Evolutionary conservation across 2,888 invertebrate genomes (phyloP), one percentile per base, ranked within the genome.

Genomic region (Eutolmus rufibarbis): DNA sequence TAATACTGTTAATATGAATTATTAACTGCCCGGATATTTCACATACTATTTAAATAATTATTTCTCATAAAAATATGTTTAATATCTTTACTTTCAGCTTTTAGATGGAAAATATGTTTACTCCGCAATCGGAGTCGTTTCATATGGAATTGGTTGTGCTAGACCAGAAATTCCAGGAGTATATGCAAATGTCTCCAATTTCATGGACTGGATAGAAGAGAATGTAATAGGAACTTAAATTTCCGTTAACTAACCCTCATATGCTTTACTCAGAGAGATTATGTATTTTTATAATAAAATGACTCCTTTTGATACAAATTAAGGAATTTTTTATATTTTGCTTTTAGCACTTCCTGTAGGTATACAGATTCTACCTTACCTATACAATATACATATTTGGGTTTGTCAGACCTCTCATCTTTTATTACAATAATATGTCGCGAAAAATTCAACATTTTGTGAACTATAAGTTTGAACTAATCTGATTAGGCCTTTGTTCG

Each of bases 101-200:
- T n/a, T 78, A 28, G 40, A 87, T 31, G 74, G 40, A 74, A 56
- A 28, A n/a, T 89, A 86, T 90, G 93, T 79, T 34, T 88, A 86
- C 31, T 76, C 94, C 90, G 93, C 95, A 88, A 94, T 95, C 82
- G 96, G 96, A 2, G 93, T 96, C 1, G 95, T 95, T 1, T 95
- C 95, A 0, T 96, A 95, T 90, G 96, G 95, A 5, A 94, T 94
- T 89, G 93, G 94, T 74, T 95, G 95, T 91, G 95, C 95, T 0
- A 94, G 95, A 89, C 93, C 94, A 2, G 93, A 94, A 2, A 94
- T 93, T 89, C 95, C 95, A 31, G 95, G 95, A 1, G 95, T 95
- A 7, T 96, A 96, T 90, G 93, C 95, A 0, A 93, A 94, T 89
- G 94, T 95, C 0, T 94, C 95, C 2, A 90, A 93, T 84, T 95